Percentiles rank a stretch among this genome's conserved stretches.
Conservation (phyloP, 2,888 invertebrate genomes). For the Drosophila quinaria region DNA sequence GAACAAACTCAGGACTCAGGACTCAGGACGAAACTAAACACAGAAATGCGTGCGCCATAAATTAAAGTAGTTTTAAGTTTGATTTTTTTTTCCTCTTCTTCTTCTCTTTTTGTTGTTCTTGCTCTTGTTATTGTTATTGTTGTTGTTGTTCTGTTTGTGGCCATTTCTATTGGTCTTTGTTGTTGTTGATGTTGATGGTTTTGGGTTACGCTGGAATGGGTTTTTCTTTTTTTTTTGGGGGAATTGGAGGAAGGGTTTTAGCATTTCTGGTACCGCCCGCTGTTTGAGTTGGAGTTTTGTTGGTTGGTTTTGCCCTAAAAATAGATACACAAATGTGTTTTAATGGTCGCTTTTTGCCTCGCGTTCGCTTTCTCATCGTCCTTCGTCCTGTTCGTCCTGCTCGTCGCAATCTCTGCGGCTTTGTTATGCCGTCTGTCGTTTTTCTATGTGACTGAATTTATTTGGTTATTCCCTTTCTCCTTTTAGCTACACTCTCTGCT, state of each 20-base stretch:
- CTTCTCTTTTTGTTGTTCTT: constrained; percentile 19
- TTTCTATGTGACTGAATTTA: constrained; percentile 80
- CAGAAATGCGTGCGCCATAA: constrained; percentile 80
- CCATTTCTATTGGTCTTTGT: constrained; percentile 31
- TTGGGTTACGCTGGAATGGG: constrained; percentile 50
- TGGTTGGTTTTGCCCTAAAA: constrained; percentile 70
- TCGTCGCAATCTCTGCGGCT: constrained; percentile 71
- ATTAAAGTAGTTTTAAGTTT: constrained; percentile 79
- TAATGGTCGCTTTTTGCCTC: constrained; percentile 77
- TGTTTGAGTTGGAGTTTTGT: constrained; percentile 49
- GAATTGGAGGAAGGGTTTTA: constrained; percentile 24
- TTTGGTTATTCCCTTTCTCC: constrained; percentile 53
- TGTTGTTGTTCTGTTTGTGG: constrained; percentile 37
- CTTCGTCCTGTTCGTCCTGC: constrained; percentile 41
- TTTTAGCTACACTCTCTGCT: background rate
- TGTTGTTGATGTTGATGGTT: constrained; percentile 53
- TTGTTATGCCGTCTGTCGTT: constrained; percentile 80
- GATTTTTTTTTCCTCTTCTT: constrained; percentile 28
- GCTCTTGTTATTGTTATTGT: constrained; percentile 20
- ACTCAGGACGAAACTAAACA: constrained; percentile 52
- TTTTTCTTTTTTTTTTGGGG: constrained; percentile 11
- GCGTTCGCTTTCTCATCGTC: constrained; percentile 43
- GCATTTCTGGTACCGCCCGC: constrained; percentile 54
- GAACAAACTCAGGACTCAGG: constrained; percentile 30
- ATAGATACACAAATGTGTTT: constrained; percentile 82